Conservation (phyloP, 2,888 invertebrate species). For the Proisotoma minuta region DNA sequence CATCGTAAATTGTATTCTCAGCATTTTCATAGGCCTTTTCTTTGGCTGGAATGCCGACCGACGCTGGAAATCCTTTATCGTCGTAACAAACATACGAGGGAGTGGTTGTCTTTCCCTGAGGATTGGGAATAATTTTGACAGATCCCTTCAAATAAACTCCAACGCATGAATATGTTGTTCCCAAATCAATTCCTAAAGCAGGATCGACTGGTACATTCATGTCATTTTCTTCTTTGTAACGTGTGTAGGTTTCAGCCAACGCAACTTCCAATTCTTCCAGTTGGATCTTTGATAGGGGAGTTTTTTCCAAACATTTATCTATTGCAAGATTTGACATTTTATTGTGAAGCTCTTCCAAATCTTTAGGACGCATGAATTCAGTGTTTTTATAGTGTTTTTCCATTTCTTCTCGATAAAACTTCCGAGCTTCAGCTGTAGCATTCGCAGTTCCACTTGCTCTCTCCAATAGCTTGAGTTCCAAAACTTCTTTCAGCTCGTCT, state of each 20-base stretch:
- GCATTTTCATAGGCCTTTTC: conserved; percentile 63
- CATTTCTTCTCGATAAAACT: conserved; percentile 30
- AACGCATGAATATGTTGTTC: conserved; percentile 36
- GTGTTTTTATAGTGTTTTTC: conserved; percentile 20
- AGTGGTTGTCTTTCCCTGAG: conserved; percentile 14
- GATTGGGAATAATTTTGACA: conserved; percentile 23
- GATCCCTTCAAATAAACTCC: conserved; percentile 27
- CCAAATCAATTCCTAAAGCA: conserved; percentile 36
- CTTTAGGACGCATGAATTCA: conserved; percentile 18
- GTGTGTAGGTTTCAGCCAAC: conserved; percentile 4
- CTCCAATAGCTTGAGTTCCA: conserved; percentile 11
- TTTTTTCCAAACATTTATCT: background rate
- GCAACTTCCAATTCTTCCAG: conserved; percentile 5
- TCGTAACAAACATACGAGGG: conserved; percentile 13
- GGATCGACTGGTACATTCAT: conserved; percentile 20
- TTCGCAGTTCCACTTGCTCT: conserved; percentile 5
- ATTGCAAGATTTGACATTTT: conserved; percentile 2
- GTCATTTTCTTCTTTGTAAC: conserved; percentile 12
- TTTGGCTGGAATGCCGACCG: conserved; percentile 66
- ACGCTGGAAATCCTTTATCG: background rate
- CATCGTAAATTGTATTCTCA: conserved; percentile 58
- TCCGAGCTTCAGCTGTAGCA: conserved; percentile 14
- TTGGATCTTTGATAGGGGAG: conserved; percentile 14
- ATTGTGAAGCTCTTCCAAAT: conserved; percentile 15
- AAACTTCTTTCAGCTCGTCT: conserved; percentile 16